These are phyloP conservation scores for Platanista minor DNA, from an alignment of 2,113 vertebrate species.

Conservation along the genomic window DNA sequence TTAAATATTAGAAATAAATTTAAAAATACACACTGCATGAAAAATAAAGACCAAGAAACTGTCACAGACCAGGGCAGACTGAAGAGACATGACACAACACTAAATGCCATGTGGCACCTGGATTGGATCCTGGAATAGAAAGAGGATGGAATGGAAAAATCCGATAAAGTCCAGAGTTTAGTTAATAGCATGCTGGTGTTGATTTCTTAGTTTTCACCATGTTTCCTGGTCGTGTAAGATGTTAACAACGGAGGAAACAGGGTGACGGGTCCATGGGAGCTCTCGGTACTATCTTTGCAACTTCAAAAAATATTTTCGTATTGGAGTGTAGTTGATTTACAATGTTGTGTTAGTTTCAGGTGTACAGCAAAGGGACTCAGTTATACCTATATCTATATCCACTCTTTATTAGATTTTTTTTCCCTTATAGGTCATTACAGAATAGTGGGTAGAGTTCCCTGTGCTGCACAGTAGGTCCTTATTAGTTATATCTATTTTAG, in stretches of 20 bases:
- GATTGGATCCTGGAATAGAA: neutral
- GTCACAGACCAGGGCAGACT: neutral
- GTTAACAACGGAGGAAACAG: neutral
- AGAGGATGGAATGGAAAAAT: neutral
- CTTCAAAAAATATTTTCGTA: neutral
- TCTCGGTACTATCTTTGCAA: neutral
- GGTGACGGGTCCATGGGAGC: rapidly evolving
- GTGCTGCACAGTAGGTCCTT: neutral
- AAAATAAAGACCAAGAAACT: neutral
- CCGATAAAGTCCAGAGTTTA: neutral
- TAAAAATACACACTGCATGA: neutral
- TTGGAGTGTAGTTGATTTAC: neutral
- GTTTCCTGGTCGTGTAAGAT: rapidly evolving
- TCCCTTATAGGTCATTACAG: neutral
- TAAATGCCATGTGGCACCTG: rapidly evolving
- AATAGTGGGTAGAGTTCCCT: neutral
- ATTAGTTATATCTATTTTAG: neutral
- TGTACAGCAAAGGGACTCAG: neutral
- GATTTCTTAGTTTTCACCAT: neutral
- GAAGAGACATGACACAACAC: rapidly evolving
- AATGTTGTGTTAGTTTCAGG: neutral
- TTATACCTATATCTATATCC: rapidly evolving
- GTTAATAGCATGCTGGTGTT: rapidly evolving
- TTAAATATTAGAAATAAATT: neutral
- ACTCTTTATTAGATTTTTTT: neutral